Evolutionary conservation across 30 jellyfish, hydroid and myxozoan genomes (phyloP).

Genomic region (Cassiopea xamachana): DNA sequence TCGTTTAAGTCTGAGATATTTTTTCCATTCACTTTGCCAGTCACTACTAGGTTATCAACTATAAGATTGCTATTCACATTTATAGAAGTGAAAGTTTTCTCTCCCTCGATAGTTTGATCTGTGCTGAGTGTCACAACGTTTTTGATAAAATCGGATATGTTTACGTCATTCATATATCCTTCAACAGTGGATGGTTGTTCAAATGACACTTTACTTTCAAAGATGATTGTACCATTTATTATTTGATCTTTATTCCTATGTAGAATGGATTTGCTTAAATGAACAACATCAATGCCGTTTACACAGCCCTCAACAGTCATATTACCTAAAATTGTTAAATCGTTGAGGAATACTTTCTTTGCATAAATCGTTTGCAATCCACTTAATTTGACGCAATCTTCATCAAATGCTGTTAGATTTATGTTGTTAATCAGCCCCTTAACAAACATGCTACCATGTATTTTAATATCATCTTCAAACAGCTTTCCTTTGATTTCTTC

Average conservation of each 20-base stretch:
- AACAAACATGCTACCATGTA: conserved; percentile 31
- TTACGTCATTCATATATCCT: conserved; percentile 45
- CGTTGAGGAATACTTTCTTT: conserved; percentile 42
- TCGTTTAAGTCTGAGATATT: conserved; percentile 41
- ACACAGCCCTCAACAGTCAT: conserved; percentile 62
- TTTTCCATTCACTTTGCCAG: conserved; percentile 55
- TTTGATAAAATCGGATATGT: conserved; percentile 42
- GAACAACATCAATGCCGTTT: conserved; percentile 82
- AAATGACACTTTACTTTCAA: conserved; percentile 34
- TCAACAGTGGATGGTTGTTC: neutral
- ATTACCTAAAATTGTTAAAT: conserved; percentile 43
- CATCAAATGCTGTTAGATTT: conserved; percentile 56
- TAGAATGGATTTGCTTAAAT: conserved; percentile 58
- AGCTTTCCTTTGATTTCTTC: conserved; percentile 56
- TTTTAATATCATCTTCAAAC: conserved; percentile 31
- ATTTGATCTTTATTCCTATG: conserved; percentile 66
- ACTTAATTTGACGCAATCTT: conserved; percentile 59
- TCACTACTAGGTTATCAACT: conserved; percentile 9
- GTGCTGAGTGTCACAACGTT: conserved; percentile 65
- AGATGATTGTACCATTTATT: conserved; percentile 47
- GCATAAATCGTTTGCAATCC: conserved; percentile 68
- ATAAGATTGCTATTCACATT: conserved; percentile 10
- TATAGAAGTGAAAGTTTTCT: conserved; percentile 31
- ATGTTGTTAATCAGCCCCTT: conserved; percentile 74
- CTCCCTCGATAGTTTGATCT: conserved; percentile 64